phyloP scores from a whole-genome alignment of 2,113 vertebrate genomes.

The Pedetes capensis region DNA sequence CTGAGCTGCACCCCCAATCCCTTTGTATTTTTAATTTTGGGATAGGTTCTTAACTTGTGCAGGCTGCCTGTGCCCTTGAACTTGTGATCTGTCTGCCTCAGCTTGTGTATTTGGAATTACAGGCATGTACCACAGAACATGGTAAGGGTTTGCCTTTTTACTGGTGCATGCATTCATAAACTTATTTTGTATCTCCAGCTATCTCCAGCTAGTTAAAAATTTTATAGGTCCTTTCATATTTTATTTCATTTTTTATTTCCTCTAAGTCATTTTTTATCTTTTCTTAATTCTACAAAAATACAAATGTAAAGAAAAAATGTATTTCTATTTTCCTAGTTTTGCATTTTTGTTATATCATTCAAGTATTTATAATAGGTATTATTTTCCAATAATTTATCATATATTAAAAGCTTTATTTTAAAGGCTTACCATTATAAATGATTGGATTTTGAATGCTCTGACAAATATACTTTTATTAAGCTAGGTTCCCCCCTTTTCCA shows the following conservation, averaged over 20 bases:
- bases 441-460: conserved; percentile 4
- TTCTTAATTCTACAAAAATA: background rate
- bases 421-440: background rate
- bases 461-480: conserved; percentile 24
- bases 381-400: background rate
- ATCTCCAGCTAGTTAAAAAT: conserved; percentile 8
- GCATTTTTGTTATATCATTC: background rate
- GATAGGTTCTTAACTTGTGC: too few species aligned
- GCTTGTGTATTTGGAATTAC: too few species aligned
- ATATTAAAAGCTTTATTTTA: background rate
- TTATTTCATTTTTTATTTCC: conserved; percentile 24
- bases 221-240: background rate
- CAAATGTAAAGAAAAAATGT: background rate
- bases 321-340: background rate
- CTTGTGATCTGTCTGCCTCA: too few species aligned
- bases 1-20: too few species aligned
- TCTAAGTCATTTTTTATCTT: background rate
- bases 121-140: too few species aligned
- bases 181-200: conserved; percentile 6
- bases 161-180: background rate
- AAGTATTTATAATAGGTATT: background rate
- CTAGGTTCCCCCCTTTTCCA: background rate
- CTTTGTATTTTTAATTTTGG: too few species aligned
- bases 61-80: too few species aligned
- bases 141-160: background rate